These are phyloP conservation scores for Coelopa frigida DNA, from an alignment of 1,140 invertebrate species.

Conservation along the genomic window DNA sequence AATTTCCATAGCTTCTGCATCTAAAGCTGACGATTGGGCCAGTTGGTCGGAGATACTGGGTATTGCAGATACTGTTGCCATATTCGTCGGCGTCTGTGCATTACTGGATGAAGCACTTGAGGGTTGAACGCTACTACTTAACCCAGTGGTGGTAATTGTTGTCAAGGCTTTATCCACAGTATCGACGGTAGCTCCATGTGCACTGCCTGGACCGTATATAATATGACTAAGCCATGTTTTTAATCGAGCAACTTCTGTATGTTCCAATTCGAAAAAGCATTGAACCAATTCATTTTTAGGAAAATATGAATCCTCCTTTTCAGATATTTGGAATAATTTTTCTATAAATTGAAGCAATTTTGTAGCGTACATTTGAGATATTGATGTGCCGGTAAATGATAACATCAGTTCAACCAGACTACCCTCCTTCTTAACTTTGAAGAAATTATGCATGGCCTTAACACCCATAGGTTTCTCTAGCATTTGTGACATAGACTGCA, in stretches of 20 bases:
- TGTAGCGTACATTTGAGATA: conserved; percentile 65
- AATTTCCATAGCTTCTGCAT: conserved; percentile 41
- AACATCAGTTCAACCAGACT: conserved; percentile 67
- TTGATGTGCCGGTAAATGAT: conserved; percentile 59
- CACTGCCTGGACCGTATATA: conserved; percentile 48
- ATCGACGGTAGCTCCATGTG: not conserved
- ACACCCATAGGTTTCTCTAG: conserved; percentile 72
- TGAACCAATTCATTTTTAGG: conserved; percentile 62
- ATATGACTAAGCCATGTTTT: conserved; percentile 65
- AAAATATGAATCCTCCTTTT: conserved; percentile 51
- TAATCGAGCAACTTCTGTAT: conserved; percentile 56
- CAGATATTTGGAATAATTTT: conserved; percentile 64
- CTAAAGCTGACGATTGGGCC: conserved; percentile 14
- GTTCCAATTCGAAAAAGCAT: conserved; percentile 59
- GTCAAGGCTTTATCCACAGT: conserved; percentile 7
- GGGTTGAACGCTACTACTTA: conserved; percentile 21
- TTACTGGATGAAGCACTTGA: conserved; percentile 45
- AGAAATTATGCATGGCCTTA: conserved; percentile 74
- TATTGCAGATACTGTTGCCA: conserved; percentile 43
- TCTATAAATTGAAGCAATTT: conserved; percentile 76
- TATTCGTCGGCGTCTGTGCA: conserved; percentile 45
- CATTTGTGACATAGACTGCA: conserved; percentile 73
- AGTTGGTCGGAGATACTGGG: conserved; percentile 43
- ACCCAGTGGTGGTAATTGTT: not conserved
- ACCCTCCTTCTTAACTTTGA: conserved; percentile 53